A percentile compares a stretch with the other conserved stretches of the same genome.
These are phyloP conservation scores for Bryconaethiops microstoma DNA, from an alignment of 2,797 vertebrate genomes.

Conservation along the genomic window DNA sequence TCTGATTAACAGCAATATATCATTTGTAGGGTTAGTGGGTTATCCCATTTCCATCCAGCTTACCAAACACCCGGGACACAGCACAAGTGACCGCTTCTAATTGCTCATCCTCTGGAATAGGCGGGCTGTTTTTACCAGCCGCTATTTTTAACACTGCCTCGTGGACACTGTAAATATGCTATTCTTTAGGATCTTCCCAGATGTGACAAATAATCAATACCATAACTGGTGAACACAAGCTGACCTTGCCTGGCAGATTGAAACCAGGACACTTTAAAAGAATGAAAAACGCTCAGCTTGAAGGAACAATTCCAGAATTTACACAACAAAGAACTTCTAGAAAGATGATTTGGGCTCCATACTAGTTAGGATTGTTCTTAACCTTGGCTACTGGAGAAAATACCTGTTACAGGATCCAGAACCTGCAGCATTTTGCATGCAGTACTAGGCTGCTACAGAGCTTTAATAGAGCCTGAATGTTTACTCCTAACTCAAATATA, in stretches of 20 bases:
- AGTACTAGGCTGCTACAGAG: background rate
- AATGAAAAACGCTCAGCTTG: background rate
- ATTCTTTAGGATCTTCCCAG: conserved; percentile 51
- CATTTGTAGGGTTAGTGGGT: conserved; percentile 40
- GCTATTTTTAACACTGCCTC: conserved; percentile 38
- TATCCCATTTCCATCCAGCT: conserved; percentile 41
- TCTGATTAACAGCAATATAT: conserved; percentile 48
- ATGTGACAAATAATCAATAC: conserved; percentile 66
- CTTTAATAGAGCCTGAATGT: background rate
- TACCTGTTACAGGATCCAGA: background rate
- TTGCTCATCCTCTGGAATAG: conserved; percentile 30
- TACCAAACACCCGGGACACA: conserved; percentile 35
- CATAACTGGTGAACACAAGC: conserved; percentile 60
- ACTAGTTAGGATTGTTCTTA: background rate
- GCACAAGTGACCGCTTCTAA: conserved; percentile 51
- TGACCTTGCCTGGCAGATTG: conserved; percentile 68
- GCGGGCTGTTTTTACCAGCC: conserved; percentile 22
- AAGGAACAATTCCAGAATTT: conserved; percentile 11
- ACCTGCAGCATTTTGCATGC: background rate
- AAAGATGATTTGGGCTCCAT: background rate
- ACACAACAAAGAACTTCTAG: background rate
- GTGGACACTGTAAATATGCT: conserved; percentile 47
- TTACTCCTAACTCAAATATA: background rate
- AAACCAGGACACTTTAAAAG: conserved; percentile 28
- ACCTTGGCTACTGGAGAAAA: conserved; percentile 1